Evolutionary conservation across 1,140 invertebrate genomes (phyloP).

Genomic region (Drosophila tristis): DNA sequence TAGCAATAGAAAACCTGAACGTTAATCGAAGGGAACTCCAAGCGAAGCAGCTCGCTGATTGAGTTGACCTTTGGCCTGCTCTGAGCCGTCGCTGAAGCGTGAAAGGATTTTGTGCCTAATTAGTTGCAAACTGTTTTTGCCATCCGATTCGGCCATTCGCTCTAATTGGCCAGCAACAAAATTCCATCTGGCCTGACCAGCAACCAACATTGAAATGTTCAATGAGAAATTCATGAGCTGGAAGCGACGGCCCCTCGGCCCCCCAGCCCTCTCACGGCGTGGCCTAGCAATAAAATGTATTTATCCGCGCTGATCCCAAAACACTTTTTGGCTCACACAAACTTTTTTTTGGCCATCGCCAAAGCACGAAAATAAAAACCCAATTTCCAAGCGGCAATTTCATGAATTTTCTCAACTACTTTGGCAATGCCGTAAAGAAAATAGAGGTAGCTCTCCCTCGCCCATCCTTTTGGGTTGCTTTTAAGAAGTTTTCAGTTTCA

Average conservation of each 20-base stretch:
- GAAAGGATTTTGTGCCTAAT: constrained; percentile 49
- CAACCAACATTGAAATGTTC: constrained; percentile 37
- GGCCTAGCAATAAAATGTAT: too few species aligned
- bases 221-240: constrained; percentile 40
- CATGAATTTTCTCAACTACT: constrained; percentile 47
- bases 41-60: not conserved
- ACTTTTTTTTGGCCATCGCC: constrained; percentile 24
- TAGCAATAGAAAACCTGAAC: too few species aligned
- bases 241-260: not conserved
- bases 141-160: constrained; percentile 21
- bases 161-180: constrained; percentile 19
- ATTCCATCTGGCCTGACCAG: constrained; percentile 24
- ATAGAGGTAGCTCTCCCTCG: constrained; percentile 9
- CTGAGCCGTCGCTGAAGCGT: not conserved
- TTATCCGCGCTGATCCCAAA: constrained; percentile 30
- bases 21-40: too few species aligned
- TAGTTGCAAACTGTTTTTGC: constrained; percentile 49
- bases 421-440: constrained; percentile 60
- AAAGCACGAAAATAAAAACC: constrained; percentile 33
- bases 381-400: constrained; percentile 43
- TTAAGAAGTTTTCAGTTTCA: too few species aligned
- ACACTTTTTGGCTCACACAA: constrained; percentile 38
- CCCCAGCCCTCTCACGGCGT: not conserved
- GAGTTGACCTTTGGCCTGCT: constrained; percentile 7
- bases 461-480: too few species aligned